Evolutionary conservation across 2,797 vertebrate species (phyloP).

Genomic region (Harpagifer antarcticus): DNA sequence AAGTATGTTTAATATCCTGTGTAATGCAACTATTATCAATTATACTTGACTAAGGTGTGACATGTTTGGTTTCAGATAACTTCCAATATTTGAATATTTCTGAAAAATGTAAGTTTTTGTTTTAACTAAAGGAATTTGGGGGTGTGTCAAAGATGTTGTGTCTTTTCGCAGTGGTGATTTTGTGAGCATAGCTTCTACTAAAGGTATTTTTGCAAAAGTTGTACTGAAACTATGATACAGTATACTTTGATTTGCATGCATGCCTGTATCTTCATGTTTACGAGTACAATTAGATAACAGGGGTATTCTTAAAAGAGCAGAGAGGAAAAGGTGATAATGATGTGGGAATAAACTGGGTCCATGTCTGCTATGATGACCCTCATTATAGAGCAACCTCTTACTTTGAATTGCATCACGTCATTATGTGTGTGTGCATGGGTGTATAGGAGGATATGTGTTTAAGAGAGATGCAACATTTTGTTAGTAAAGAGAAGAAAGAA

Average conservation of each 20-base stretch:
- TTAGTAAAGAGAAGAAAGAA: conserved; percentile 8
- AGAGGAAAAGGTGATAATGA: conserved; percentile 33
- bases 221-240: background rate
- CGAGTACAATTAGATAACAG: background rate
- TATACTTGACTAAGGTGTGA: background rate
- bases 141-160: background rate
- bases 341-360: background rate
- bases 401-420: conserved; percentile 47
- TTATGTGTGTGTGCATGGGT: conserved; percentile 23
- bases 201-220: background rate
- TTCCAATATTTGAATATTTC: background rate
- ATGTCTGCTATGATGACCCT: conserved; percentile 32
- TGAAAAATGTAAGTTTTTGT: no score
- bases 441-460: conserved; percentile 21
- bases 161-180: background rate
- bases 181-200: background rate
- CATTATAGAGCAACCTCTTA: conserved; percentile 38
- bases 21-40: no score
- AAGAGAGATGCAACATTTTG: conserved; percentile 20
- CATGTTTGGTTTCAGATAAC: background rate
- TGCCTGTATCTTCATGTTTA: background rate
- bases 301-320: background rate
- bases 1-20: no score
- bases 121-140: background rate
- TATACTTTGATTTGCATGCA: background rate